These are phyloP conservation scores for Ispidina lecontei DNA, from an alignment of 2,797 vertebrate species.

Conservation along the genomic window DNA sequence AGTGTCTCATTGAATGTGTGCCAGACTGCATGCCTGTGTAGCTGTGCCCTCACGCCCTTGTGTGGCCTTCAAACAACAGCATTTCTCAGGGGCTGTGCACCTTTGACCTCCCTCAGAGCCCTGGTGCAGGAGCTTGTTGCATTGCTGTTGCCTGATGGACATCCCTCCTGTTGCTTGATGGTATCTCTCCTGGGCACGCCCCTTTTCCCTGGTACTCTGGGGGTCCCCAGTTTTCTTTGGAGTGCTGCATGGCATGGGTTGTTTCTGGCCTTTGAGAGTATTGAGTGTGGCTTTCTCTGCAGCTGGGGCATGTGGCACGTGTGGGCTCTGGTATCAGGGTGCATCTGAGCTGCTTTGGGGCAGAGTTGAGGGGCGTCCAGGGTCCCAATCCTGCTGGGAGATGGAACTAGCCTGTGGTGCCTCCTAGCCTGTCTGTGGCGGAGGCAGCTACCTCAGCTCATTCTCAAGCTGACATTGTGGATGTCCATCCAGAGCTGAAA, in stretches of 20 bases:
- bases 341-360: neutral
- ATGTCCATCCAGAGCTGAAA: neutral
- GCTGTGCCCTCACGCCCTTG: neutral
- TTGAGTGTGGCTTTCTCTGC: neutral
- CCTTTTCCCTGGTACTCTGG: neutral
- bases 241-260: neutral
- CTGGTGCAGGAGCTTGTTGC: neutral
- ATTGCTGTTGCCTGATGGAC: neutral
- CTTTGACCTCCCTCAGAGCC: neutral
- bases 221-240: neutral
- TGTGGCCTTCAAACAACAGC: neutral
- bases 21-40: neutral
- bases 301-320: fast-evolving
- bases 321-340: neutral
- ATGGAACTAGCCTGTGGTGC: neutral
- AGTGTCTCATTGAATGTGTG: neutral
- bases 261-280: neutral
- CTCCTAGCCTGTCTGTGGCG: neutral
- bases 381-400: neutral
- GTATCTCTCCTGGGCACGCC: neutral
- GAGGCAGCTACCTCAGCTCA: neutral
- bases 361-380: neutral
- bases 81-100: neutral
- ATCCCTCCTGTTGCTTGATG: neutral
- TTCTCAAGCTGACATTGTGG: fast-evolving